Conservation (phyloP, 2,888 invertebrate species). For the Scotopteryx bipunctaria region DNA sequence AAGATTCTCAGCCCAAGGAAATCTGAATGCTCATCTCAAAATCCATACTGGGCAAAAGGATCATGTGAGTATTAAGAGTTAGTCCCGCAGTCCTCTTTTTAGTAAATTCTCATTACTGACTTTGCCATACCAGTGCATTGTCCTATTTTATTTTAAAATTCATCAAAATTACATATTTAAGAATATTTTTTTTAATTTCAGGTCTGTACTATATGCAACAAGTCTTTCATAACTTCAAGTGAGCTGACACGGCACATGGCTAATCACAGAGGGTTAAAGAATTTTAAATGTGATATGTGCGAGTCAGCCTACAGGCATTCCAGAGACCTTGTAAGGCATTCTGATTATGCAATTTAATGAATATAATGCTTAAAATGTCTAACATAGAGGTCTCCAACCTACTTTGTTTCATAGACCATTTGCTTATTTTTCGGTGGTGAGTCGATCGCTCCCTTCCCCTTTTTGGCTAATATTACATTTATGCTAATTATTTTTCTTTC, state of each 20-base stretch:
- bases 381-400: too few relatives aligned
- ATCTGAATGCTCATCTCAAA: slow-evolving; percentile 85
- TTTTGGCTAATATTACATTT: too few relatives aligned
- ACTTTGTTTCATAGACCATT: too few relatives aligned
- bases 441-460: too few relatives aligned
- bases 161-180: too few relatives aligned
- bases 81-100: too few relatives aligned
- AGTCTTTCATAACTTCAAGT: slow-evolving; percentile 84
- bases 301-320: slow-evolving; percentile 80
- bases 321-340: slow-evolving; percentile 77
- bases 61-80: slow-evolving; percentile 64
- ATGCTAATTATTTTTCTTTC: too few relatives aligned
- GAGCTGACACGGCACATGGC: slow-evolving; percentile 84
- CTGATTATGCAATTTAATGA: too few relatives aligned
- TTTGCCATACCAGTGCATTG: too few relatives aligned
- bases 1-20: slow-evolving; percentile 84
- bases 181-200: slow-evolving; percentile 37
- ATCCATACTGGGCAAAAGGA: slow-evolving; percentile 85
- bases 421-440: too few relatives aligned
- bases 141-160: not conserved
- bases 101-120: too few relatives aligned
- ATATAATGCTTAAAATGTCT: too few relatives aligned
- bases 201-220: slow-evolving; percentile 82
- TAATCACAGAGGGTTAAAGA: slow-evolving; percentile 82
- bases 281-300: slow-evolving; percentile 84